Percentiles rank a stretch among this genome's conserved stretches.
Evolutionary conservation across 2,888 invertebrate genomes (phyloP).

Genomic region (Ophion ventricosus): DNA sequence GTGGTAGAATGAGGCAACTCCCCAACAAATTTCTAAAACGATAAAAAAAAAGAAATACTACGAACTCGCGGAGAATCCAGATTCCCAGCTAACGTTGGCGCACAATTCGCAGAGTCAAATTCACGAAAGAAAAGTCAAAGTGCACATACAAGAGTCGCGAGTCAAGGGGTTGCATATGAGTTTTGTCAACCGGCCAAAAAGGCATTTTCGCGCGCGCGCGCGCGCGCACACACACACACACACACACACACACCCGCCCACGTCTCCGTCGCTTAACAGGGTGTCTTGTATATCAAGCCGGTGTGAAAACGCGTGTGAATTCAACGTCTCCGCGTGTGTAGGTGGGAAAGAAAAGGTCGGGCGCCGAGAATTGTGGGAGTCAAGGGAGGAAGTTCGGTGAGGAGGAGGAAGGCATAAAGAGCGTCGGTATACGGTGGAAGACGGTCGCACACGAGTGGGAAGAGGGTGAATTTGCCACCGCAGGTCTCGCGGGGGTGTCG

Average conservation of each 20-base stretch:
- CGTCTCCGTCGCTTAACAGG: constrained; percentile 8
- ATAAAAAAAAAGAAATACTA: constrained; percentile 1
- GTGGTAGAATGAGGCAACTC: background rate
- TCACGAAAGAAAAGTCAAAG: constrained; percentile 39
- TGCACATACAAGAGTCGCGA: constrained; percentile 22
- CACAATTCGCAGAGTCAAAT: constrained; percentile 10
- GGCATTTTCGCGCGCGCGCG: constrained; percentile 20
- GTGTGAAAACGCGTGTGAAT: constrained; percentile 45
- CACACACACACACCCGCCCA: constrained; percentile 6
- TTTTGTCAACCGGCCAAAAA: constrained; percentile 54
- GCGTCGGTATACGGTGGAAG: constrained; percentile 56
- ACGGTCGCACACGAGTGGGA: constrained; percentile 38
- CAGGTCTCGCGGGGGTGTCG: constrained; percentile 50
- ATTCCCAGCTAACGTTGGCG: background rate
- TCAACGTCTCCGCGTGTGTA: constrained; percentile 26
- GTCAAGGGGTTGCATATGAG: constrained; percentile 24
- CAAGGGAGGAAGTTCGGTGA: background rate
- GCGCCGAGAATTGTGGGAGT: constrained; percentile 11
- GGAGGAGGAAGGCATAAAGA: constrained; percentile 23
- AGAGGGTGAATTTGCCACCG: constrained; percentile 30
- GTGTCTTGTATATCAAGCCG: background rate
- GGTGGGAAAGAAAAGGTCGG: constrained; percentile 36
- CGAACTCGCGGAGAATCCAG: background rate
- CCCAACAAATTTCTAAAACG: background rate
- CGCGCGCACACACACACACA: background rate